Evolutionary conservation across 2,797 vertebrate species (phyloP).

Genomic region (Taeniopygia guttata): DNA sequence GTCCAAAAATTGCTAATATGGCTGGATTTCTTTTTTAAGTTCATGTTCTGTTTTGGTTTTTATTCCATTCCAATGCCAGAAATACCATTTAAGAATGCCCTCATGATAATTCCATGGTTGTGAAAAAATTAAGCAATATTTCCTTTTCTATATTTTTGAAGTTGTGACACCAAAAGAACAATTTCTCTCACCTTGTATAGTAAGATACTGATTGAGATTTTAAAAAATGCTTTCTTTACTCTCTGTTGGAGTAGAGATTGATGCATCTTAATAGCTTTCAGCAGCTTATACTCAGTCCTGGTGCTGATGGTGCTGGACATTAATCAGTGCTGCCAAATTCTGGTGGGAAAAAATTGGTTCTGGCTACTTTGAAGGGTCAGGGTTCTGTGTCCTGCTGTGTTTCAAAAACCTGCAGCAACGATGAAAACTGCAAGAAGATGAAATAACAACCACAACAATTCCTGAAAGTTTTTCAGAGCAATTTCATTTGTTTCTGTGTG

Average conservation of each 20-base stretch:
- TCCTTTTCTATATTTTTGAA: background rate
- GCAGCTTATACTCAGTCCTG: slow-evolving; percentile 22
- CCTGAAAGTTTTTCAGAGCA: background rate
- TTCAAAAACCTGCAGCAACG: slow-evolving; percentile 54
- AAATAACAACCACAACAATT: background rate
- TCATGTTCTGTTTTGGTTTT: background rate
- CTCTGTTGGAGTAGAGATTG: slow-evolving; percentile 40
- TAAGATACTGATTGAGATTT: background rate
- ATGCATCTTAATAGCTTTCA: slow-evolving; percentile 56
- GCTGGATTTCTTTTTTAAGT: background rate
- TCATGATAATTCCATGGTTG: background rate
- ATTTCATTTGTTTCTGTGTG: background rate
- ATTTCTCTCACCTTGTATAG: background rate
- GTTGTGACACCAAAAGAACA: background rate
- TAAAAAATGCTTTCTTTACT: slow-evolving; percentile 27
- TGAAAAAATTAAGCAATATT: background rate
- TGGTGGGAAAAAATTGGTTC: slow-evolving; percentile 64
- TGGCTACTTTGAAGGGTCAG: slow-evolving; percentile 54
- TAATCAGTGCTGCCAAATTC: slow-evolving; percentile 55
- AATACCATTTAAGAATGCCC: background rate
- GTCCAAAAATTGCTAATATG: background rate
- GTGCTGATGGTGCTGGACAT: slow-evolving; percentile 36
- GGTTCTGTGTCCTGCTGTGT: slow-evolving; percentile 66
- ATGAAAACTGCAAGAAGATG: background rate
- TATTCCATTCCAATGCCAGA: background rate